Evolutionary conservation across 2,797 vertebrate genomes (phyloP).

Genomic region (Sarcophilus harrisii): DNA sequence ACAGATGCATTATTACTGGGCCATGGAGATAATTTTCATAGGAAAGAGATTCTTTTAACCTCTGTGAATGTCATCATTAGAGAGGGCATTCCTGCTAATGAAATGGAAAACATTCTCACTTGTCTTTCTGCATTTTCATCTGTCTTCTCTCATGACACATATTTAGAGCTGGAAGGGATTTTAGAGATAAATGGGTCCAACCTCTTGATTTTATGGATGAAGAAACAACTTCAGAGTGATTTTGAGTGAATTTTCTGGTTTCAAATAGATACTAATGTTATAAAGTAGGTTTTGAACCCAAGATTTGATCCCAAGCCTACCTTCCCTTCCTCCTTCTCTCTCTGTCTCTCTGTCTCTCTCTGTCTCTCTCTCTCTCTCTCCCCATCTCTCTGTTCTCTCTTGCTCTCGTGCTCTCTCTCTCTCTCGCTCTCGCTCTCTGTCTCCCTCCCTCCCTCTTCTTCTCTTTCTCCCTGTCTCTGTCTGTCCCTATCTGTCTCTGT

Average conservation of each 20-base stretch:
- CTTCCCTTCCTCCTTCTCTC: neutral
- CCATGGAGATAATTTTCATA: neutral
- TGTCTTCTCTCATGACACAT: neutral
- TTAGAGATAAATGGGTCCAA: neutral
- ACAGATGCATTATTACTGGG: neutral
- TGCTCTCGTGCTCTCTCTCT: fast-evolving
- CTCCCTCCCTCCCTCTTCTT: neutral
- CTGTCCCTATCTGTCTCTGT: neutral
- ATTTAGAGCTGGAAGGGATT: neutral
- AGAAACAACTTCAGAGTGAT: neutral
- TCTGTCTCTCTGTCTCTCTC: neutral
- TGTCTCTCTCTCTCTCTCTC: neutral
- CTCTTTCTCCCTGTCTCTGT: no score
- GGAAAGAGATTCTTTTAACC: neutral
- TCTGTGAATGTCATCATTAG: neutral
- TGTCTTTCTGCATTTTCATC: neutral
- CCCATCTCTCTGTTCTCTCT: neutral
- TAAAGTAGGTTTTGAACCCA: neutral
- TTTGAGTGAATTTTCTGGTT: neutral
- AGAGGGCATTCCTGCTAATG: neutral
- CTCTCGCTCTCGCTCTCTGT: fast-evolving
- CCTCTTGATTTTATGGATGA: neutral
- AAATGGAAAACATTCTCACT: neutral
- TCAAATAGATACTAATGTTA: neutral
- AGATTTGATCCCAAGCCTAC: neutral